These are phyloP conservation scores for Excalfactoria chinensis DNA, from an alignment of 2,113 vertebrate genomes.

Conservation along the genomic window DNA sequence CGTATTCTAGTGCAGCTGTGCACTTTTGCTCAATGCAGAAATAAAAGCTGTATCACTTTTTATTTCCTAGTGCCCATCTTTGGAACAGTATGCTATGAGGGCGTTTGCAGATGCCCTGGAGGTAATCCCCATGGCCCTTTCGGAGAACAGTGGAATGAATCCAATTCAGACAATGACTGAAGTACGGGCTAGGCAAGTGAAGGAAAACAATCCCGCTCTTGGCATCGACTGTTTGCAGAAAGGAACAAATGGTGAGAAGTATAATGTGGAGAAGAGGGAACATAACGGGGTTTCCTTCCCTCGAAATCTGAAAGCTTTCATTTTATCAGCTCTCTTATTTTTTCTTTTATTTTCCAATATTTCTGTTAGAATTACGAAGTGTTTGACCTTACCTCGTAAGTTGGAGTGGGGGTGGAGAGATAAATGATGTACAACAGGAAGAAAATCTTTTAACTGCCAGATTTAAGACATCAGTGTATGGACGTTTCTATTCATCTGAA, in stretches of 20 bases:
- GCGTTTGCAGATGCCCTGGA: constrained; percentile 95
- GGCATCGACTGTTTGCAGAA: constrained; percentile 94
- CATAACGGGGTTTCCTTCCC: not conserved
- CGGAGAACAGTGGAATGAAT: constrained; percentile 95
- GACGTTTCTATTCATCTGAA: not conserved
- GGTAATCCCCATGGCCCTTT: constrained; percentile 93
- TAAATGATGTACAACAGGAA: accelerated
- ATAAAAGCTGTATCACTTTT: not conserved
- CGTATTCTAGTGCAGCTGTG: not conserved
- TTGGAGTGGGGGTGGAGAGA: not conserved
- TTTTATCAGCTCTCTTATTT: not conserved
- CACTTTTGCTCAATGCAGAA: not conserved
- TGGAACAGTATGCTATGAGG: constrained; percentile 98
- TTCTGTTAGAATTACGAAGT: not conserved
- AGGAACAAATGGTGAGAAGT: constrained; percentile 89
- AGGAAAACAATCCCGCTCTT: constrained; percentile 89
- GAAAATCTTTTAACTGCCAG: not conserved
- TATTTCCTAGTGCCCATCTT: constrained; percentile 87
- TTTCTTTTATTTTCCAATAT: not conserved
- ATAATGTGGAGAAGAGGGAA: accelerated
- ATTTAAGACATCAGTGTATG: not conserved
- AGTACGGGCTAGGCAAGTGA: constrained; percentile 91
- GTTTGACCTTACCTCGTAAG: not conserved
- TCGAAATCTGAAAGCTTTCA: accelerated
- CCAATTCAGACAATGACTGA: constrained; percentile 97